These are phyloP conservation scores for Monomorium pharaonis DNA, from an alignment of 1,140 invertebrate genomes.

Conservation along the genomic window DNA sequence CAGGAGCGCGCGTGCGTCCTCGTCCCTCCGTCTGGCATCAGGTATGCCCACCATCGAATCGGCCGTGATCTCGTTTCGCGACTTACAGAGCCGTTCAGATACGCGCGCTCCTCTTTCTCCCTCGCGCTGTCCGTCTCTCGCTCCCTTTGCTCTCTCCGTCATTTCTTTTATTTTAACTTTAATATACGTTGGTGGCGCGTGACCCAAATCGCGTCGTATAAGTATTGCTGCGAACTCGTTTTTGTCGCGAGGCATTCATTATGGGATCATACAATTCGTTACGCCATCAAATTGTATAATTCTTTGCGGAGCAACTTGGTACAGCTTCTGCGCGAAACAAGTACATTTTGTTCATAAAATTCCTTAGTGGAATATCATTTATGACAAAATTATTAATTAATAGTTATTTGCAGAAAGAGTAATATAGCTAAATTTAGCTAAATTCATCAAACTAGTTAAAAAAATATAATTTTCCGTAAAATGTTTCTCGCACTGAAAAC, in stretches of 20 bases:
- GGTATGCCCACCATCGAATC: background rate
- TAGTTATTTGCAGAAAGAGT: background rate
- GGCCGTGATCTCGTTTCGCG: slow-evolving; percentile 51
- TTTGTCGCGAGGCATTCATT: slow-evolving; percentile 5
- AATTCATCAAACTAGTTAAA: background rate
- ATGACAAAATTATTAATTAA: background rate
- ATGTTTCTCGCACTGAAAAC: background rate
- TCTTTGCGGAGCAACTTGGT: background rate
- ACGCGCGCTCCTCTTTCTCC: background rate
- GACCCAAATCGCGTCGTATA: slow-evolving; percentile 18
- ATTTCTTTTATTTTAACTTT: slow-evolving; percentile 41
- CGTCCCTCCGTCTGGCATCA: slow-evolving; percentile 35
- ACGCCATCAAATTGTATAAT: background rate
- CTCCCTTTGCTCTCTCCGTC: background rate
- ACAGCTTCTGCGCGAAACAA: background rate
- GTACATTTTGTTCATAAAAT: background rate
- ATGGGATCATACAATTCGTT: background rate
- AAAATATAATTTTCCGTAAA: background rate
- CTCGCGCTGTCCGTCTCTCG: background rate
- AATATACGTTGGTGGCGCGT: background rate
- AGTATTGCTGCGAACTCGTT: background rate
- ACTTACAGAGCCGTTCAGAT: background rate
- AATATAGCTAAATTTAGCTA: background rate
- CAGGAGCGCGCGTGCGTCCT: slow-evolving; percentile 7
- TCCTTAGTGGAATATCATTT: background rate